Evolutionary conservation across 2,113 vertebrate genomes (phyloP).

Genomic region (Empidonax traillii): DNA sequence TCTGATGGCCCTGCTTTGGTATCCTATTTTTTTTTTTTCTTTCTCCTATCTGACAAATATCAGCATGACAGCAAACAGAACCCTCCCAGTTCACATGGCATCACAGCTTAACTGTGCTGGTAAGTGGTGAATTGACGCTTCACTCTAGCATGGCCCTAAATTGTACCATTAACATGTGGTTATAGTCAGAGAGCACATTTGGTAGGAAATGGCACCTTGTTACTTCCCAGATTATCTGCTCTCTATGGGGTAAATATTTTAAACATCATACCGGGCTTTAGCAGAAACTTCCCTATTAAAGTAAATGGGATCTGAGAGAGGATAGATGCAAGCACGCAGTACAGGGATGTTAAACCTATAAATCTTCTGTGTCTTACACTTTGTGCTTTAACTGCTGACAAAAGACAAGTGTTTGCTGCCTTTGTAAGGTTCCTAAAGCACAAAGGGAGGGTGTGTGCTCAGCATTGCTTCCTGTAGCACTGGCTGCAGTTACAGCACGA

Average conservation of each 20-base stretch:
- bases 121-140: background rate
- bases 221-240: constrained; percentile 51
- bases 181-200: constrained; percentile 26
- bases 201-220: constrained; percentile 49
- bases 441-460: constrained; percentile 17
- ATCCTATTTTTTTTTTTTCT: background rate
- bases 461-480: background rate
- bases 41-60: background rate
- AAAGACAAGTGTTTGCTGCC: constrained; percentile 32
- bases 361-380: background rate
- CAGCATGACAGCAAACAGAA: constrained; percentile 1
- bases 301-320: constrained; percentile 25
- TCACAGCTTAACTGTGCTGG: background rate
- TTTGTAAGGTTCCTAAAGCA: constrained; percentile 32
- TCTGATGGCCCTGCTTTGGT: background rate
- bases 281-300: constrained; percentile 44
- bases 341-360: background rate
- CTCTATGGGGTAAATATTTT: constrained; percentile 52
- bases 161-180: constrained; percentile 34
- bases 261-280: background rate
- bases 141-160: background rate
- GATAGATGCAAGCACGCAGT: background rate
- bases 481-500: background rate
- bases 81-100: background rate
- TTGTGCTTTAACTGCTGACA: background rate